Evolutionary conservation across 2,888 invertebrate genomes (phyloP).

Genomic region (Seira sanloemensis): DNA sequence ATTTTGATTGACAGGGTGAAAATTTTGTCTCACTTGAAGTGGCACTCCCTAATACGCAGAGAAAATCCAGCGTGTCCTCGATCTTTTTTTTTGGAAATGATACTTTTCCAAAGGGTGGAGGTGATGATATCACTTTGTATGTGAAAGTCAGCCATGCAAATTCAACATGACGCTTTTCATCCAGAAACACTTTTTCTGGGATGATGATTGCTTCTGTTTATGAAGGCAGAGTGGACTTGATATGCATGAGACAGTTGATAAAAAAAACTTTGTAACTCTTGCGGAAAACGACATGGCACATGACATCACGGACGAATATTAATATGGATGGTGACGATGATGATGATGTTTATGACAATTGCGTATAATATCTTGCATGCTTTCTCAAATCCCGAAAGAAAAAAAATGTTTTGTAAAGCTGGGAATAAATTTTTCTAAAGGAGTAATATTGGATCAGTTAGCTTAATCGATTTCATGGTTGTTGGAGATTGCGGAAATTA

Average conservation of each 20-base stretch:
- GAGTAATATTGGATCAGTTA: background rate
- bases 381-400: background rate
- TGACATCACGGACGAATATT: constrained; percentile 24
- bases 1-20: constrained; percentile 69
- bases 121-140: background rate
- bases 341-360: background rate
- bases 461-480: constrained; percentile 47
- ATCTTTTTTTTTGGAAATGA: too few species aligned
- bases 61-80: too few species aligned
- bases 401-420: background rate
- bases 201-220: background rate
- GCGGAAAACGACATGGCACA: constrained; percentile 33
- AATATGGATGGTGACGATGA: background rate
- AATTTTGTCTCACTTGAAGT: constrained; percentile 65
- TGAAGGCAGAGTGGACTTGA: background rate
- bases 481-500: constrained; percentile 51
- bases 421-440: background rate
- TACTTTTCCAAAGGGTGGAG: too few species aligned
- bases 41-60: constrained; percentile 15
- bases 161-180: background rate
- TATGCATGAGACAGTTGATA: background rate
- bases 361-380: too few species aligned
- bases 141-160: background rate
- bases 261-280: background rate
- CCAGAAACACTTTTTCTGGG: background rate